These are phyloP conservation scores for Cromileptes altivelis DNA, from an alignment of 2,113 vertebrate species.

Conservation along the genomic window DNA sequence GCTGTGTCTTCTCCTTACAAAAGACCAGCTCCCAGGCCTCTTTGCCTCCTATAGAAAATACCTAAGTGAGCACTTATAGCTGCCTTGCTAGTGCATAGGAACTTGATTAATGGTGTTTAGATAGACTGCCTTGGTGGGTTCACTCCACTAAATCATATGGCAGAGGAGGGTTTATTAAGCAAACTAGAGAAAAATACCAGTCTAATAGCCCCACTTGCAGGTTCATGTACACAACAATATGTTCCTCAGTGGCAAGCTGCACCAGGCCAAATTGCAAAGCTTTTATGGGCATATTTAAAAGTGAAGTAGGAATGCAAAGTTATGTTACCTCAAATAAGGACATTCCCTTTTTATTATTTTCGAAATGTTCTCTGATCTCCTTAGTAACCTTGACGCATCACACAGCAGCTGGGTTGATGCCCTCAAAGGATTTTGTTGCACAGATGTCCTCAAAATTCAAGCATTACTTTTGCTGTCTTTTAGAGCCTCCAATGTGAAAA, in stretches of 20 bases:
- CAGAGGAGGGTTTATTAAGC: slow-evolving; percentile 53
- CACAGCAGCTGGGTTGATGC: not conserved
- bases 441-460: slow-evolving; percentile 6
- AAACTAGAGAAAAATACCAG: slow-evolving; percentile 38
- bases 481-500: not conserved
- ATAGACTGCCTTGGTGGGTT: slow-evolving; percentile 60
- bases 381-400: slow-evolving; percentile 16
- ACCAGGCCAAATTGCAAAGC: not conserved
- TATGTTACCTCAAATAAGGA: not conserved
- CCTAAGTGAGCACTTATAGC: slow-evolving; percentile 74
- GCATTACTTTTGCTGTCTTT: not conserved
- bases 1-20: slow-evolving; percentile 34
- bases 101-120: slow-evolving; percentile 75
- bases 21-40: slow-evolving; percentile 37
- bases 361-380: slow-evolving; percentile 14
- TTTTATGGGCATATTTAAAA: slow-evolving; percentile 1
- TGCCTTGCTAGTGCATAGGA: slow-evolving; percentile 48
- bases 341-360: not conserved
- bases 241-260: not conserved
- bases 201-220: slow-evolving; percentile 8
- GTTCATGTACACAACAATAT: slow-evolving; percentile 1
- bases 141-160: slow-evolving; percentile 63
- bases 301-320: not conserved
- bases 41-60: slow-evolving; percentile 54
- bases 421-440: slow-evolving; percentile 21